Base-by-base conservation (phyloP, 2,113 vertebrate genomes). In the Heterochromis multidens region DNA sequence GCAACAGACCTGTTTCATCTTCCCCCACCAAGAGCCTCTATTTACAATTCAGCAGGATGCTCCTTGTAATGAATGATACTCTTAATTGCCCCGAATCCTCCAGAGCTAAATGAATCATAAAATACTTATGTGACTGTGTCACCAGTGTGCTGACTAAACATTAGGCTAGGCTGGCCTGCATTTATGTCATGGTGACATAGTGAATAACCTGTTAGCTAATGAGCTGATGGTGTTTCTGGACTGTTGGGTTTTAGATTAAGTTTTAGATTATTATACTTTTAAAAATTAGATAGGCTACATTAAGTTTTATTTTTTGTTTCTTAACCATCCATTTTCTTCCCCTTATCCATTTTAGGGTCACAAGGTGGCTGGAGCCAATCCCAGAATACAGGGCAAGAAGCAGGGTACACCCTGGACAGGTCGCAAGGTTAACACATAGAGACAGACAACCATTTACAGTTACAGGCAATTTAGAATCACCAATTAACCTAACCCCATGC, bases 71-170 rank as follows among this genome's bases (percentile, higher is more conserved):
- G 88, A 95, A 95, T 93, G 87, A 89, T 80, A 88, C 37, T 88
- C 87, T 87, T 94, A 95, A 95, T 95, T 92, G 92, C 83, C 77
- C 54, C 5, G 25, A 81, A 89, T 91, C 65, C 80, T 89, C 84
- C 87, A 77, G 25, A 91, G 84, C 82, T 67, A 90, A 92, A 95
- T 95, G 74, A 95, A 95, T 95, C 89, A 93, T 92, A 93, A 88
- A 90, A 91, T 76, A 86, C 83, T 82, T 62, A 78, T 87, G 90
- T 56, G 84, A 86, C 81, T 74, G 82, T 90, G 85, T 85, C 79
- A 83, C 67, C 63, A 62, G 60, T 49, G 65, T 89, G 89, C 86
- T 91, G 88, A 90, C 86, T 92, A 77, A 92, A 95, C 91, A 93
- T 92, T 84, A 82, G 87, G 62, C 61, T 56, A 23, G 70, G 46